phyloP scores from a whole-genome alignment of 1,140 invertebrate species.

The Rhagoletis zephyria region DNA sequence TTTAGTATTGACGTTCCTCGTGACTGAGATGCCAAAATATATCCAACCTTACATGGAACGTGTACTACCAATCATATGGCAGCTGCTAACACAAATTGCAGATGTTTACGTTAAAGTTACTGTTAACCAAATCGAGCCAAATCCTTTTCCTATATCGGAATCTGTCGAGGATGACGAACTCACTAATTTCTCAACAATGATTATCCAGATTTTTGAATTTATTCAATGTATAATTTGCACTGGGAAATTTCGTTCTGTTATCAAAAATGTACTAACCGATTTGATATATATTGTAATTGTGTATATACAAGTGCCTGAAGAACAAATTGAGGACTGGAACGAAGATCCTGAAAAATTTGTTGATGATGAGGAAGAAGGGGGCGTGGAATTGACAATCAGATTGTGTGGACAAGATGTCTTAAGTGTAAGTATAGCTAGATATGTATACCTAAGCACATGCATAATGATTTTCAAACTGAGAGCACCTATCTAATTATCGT shows the following conservation, averaged over 20 bases:
- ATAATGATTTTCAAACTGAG: too few species aligned
- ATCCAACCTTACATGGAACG: slow-evolving; percentile 79
- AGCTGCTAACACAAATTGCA: slow-evolving; percentile 80
- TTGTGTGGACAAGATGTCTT: slow-evolving; percentile 84
- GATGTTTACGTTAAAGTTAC: slow-evolving; percentile 74
- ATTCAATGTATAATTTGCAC: slow-evolving; percentile 79
- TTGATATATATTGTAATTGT: slow-evolving; percentile 84
- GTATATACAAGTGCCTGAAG: slow-evolving; percentile 78
- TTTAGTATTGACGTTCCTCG: slow-evolving; percentile 77
- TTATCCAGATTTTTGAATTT: slow-evolving; percentile 86
- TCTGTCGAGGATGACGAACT: slow-evolving; percentile 76
- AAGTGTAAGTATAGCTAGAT: slow-evolving; percentile 63
- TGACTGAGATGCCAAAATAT: slow-evolving; percentile 80
- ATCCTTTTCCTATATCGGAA: slow-evolving; percentile 64
- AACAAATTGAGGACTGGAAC: slow-evolving; percentile 82
- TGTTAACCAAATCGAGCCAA: slow-evolving; percentile 69
- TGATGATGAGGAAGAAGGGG: slow-evolving; percentile 84
- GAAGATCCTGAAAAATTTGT: slow-evolving; percentile 84
- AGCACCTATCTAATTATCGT: not conserved
- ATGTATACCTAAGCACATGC: too few species aligned
- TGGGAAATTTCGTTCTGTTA: slow-evolving; percentile 76
- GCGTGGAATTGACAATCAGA: slow-evolving; percentile 82
- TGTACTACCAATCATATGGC: slow-evolving; percentile 82
- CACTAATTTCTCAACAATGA: slow-evolving; percentile 82
- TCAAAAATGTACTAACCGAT: slow-evolving; percentile 81